Conservation (phyloP, 2,888 invertebrate species). For the Acanthosepion lycidas region DNA sequence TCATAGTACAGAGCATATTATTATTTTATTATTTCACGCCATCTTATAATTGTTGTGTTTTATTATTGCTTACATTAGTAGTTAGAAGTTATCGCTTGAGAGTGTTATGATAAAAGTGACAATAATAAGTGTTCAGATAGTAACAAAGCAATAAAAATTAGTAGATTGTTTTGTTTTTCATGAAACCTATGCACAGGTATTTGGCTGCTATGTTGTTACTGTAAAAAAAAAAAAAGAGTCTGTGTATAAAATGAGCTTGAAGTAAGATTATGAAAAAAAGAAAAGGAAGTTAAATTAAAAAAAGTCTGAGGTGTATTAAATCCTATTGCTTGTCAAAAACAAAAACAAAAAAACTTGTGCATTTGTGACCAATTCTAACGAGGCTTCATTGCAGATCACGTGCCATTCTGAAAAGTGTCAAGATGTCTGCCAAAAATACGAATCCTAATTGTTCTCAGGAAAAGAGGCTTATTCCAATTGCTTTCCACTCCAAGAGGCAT, state of each 20-base stretch:
- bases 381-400: neutral
- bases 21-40: no score
- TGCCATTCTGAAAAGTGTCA: neutral
- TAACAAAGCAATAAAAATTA: no score
- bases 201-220: no score
- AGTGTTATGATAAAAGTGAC: no score
- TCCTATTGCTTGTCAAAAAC: neutral
- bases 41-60: no score
- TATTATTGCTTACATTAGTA: no score
- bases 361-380: conserved; percentile 2
- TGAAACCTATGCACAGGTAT: no score
- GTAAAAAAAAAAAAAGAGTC: neutral
- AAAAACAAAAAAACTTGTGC: neutral
- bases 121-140: no score
- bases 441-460: neutral
- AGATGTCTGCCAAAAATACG: neutral
- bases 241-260: neutral
- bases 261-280: neutral
- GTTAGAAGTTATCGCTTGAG: no score
- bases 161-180: no score
- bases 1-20: no score
- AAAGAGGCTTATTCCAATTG: conserved; percentile 1
- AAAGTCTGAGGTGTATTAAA: neutral
- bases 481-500: neutral
- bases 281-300: no score